phyloP scores from a whole-genome alignment of 2,888 invertebrate genomes.

The Machimus rusticus region DNA sequence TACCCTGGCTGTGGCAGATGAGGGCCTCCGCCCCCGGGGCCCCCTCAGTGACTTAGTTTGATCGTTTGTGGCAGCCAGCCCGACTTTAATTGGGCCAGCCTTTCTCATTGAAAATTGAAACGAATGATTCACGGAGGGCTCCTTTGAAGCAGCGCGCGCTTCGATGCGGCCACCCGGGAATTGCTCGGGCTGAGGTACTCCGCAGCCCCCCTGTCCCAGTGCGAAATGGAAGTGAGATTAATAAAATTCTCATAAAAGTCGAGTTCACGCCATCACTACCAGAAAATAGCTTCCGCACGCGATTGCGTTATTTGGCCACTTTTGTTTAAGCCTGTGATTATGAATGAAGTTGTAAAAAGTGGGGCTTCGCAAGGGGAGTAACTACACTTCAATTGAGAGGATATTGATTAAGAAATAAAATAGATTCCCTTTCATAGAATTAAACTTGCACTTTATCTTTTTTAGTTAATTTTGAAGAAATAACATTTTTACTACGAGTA shows the following conservation, averaged over 20 bases:
- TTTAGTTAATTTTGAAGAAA: background rate
- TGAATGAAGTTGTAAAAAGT: background rate
- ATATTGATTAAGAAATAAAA: background rate
- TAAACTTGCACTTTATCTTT: background rate
- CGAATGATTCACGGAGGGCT: background rate
- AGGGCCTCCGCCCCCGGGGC: background rate
- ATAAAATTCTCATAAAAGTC: background rate
- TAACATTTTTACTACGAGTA: too few relatives aligned
- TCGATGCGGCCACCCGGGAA: background rate
- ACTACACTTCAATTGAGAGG: background rate
- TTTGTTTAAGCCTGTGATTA: background rate
- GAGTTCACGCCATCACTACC: background rate
- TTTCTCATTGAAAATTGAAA: background rate
- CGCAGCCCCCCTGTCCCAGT: background rate
- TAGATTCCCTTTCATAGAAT: background rate
- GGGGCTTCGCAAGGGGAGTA: background rate
- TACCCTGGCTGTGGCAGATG: background rate
- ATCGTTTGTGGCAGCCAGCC: background rate
- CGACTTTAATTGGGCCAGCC: background rate
- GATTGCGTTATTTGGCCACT: background rate
- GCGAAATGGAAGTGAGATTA: background rate
- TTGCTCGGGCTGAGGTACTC: background rate
- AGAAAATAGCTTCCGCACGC: background rate
- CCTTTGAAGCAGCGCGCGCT: background rate
- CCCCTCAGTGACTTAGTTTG: background rate